Evolutionary conservation across 2,113 vertebrate genomes (phyloP), one percentile per base, ranked within the genome.

Genomic region (Aptenodytes patagonicus): DNA sequence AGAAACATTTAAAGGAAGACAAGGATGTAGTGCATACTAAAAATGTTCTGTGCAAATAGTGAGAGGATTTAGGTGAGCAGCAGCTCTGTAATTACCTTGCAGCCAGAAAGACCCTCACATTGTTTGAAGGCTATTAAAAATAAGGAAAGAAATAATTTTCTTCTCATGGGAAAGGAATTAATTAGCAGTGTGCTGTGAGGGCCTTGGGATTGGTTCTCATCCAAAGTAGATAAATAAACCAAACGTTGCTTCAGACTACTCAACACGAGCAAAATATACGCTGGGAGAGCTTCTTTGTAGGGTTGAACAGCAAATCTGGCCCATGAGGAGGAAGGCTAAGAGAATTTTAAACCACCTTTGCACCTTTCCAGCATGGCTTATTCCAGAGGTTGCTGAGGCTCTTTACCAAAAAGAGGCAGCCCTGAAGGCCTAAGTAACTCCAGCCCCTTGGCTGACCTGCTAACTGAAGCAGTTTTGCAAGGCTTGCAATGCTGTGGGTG

Each of bases 51-150:
- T 62, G 29, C 69, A 95, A 95, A 91, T 34, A 89, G 62, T 62
- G 76, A 87, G 55, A 95, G 49, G 71, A 94, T 93, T 96, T 96
- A 95, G 70, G 95, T 95, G 87, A 95, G 54, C 77, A 85, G 75
- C 42, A 91, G 87, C 66, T 93, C 91, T 95, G 89, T 96, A 97
- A 95, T 94, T 97, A 97, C 95, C 66, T 95, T 95, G 91, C 81
- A 97, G 81, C 54, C 73, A 95, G 78, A 93, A 94, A 85, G 91
- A 94, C 78, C 95, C 61, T 93, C 66, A 58, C 34, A 32, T 89
- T 84, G 34, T 93, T 83, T 12, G 66, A 95, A 95, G 66, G 38
- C 89, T 80, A 93, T 95, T 97, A 87, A 94, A 94, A 97, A 93
- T 77, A 95, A 85, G 61, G 84, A 89, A 87, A 95, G 54, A 93